Evolutionary conservation across 2,113 vertebrate species (phyloP), one percentile per base, ranked within the genome.

Genomic region (Hippocampus mohnikei): DNA sequence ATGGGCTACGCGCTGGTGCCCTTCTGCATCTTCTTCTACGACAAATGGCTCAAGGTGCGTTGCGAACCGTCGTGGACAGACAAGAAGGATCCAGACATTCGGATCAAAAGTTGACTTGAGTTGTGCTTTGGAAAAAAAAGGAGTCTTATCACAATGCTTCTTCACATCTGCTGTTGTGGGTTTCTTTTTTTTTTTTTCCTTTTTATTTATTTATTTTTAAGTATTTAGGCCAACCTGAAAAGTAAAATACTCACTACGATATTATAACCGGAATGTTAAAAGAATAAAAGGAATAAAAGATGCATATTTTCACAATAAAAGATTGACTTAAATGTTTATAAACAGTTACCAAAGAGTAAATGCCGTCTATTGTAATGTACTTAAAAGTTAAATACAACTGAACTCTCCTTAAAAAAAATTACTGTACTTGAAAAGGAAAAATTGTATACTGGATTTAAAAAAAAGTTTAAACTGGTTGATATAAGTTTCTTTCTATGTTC

Each of bases 1-100:
- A 96, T 98, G 96, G 95, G 95, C 29, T 99, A 99, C 84, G 93
- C 96, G 2, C 90, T 98, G 44, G 93, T 96, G 66, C 91, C 96
- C 65, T 98, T 98, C 73, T 96, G 95, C 84, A 95, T 99, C 91
- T 97, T 98, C 90, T 94, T 93, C 1, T 98, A 94, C 84, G 96
- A 99, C 90, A 98, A 96, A 83, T 98, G 97, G 96, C 84, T 97
- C 25, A 94, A 97, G 95, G 97, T 96, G 84, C 78, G 48, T 37
- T 66, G 10, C 6, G 61, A 44, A 11, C n/a, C 33, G 27, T 29
- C 13, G 1, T 29, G 25, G 8, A 15, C 13, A 29, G 27, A 37
- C 37, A 63, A 41, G 21, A 23, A 42, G 44, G 41, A 44, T 44
- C 0, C n/a, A 44, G 21, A 64, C n/a, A 41, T 15, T 16, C 5